Conservation (phyloP, 2,113 vertebrate genomes). For the Caranx melampygus region DNA sequence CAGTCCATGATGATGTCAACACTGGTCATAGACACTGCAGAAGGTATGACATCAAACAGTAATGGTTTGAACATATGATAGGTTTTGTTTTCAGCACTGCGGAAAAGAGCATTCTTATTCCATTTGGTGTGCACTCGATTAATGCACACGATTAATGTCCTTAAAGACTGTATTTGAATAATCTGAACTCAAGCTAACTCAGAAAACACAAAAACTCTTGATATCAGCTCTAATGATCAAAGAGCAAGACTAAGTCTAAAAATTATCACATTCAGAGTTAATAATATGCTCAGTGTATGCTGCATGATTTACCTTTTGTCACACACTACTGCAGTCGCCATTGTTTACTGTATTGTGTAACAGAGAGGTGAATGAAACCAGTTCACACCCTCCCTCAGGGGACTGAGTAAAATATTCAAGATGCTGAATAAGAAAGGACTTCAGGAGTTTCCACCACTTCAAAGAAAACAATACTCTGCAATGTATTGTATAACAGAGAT, state of each 20-base stretch:
- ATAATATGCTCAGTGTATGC: not conserved
- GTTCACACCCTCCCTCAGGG: constrained; percentile 56
- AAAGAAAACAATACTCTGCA: not conserved
- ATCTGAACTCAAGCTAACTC: not conserved
- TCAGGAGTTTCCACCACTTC: not conserved
- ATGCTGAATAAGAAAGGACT: not conserved
- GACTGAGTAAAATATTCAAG: constrained; percentile 10
- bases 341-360: constrained; percentile 8
- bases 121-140: not conserved
- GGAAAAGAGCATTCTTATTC: not conserved
- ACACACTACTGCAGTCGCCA: not conserved
- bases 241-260: not conserved
- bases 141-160: not conserved
- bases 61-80: not conserved
- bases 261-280: not conserved
- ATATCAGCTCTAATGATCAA: not conserved
- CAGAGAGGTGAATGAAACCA: constrained; percentile 7
- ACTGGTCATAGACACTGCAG: constrained; percentile 46
- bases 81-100: not conserved
- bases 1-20: constrained; percentile 68
- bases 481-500: constrained; percentile 16
- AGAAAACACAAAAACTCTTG: not conserved
- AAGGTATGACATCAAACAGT: constrained; percentile 62
- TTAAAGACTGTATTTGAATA: not conserved
- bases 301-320: not conserved